Base-by-base conservation (phyloP, 1,140 invertebrate species). In the Liolophura sinensis region DNA sequence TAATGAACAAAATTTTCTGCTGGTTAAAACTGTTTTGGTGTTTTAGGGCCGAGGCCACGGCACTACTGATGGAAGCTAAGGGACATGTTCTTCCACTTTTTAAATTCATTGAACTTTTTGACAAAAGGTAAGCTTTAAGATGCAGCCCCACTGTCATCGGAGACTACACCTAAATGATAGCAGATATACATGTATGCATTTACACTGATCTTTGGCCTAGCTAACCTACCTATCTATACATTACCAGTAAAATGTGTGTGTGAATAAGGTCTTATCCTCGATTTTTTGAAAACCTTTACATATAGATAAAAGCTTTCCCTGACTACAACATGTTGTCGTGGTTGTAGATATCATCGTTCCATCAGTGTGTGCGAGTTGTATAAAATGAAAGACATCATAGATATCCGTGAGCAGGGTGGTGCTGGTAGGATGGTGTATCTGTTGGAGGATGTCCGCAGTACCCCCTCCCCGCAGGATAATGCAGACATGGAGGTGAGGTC, bases 31-130 rank as follows among this genome's bases (percentile, higher is more conserved):
- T n/a, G n/a, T n/a, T n/a, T n/a, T n/a, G n/a, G n/a, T n/a, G n/a
- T n/a, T n/a, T n/a, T 74, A 88, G 87, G 67, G 82, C 84, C 48
- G 87, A 89, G 76, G 86, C 88, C 40, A 80, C 87, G 12, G 79
- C 85, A 20, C 71, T 90, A 24, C 79, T 90, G 6, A 81, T 87
- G 76, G 90, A 94, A 79, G 91, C 92, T 49, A 92, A 92, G 54
- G 89, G 89, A 1, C 88, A 91, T 76, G 88, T 88, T 69, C 84
- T 95, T 67, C 92, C 92, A 3, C 87, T 95, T 40, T 93, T 93
- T 78, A 92, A 93, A 82, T 93, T 95, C 73, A 89, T 93, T 62
- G 92, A 94, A 82, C 86, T 94, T 70, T 92, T 92, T 80, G 92
- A 95, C 82, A 91, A 89, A 72, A 89, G 93, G 64, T 95, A 76